Evolutionary conservation across 1,140 invertebrate species (phyloP).

Genomic region (Rhynchophorus ferrugineus): DNA sequence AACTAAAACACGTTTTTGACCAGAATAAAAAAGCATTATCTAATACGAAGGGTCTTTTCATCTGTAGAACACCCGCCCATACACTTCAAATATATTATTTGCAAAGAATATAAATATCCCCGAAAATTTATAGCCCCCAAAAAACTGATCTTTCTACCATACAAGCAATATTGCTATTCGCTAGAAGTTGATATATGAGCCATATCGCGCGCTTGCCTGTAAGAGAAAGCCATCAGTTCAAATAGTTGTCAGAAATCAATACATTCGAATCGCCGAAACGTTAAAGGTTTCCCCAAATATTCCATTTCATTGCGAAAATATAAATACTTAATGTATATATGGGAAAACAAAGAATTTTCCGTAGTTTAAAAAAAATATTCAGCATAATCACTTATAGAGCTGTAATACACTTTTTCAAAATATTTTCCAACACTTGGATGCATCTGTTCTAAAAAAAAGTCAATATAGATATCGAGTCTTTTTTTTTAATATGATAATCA

Average conservation of each 20-base stretch:
- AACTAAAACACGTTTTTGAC: no score
- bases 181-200: slow-evolving; percentile 25
- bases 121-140: slow-evolving; percentile 13
- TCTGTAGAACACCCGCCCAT: background rate
- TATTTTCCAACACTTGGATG: no score
- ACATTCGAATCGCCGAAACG: slow-evolving; percentile 22
- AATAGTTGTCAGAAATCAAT: slow-evolving; percentile 29
- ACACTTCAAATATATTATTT: slow-evolving; percentile 11
- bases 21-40: background rate
- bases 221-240: slow-evolving; percentile 24
- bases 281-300: slow-evolving; percentile 21
- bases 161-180: slow-evolving; percentile 23
- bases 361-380: slow-evolving; percentile 1
- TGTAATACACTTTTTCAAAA: no score
- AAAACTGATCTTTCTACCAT: slow-evolving; percentile 21
- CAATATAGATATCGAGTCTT: no score
- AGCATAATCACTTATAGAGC: no score
- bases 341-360: no score
- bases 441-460: no score
- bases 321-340: no score
- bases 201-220: slow-evolving; percentile 19
- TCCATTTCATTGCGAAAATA: background rate
- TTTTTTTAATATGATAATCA: no score
- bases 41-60: background rate
- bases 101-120: slow-evolving; percentile 10